phyloP scores from a whole-genome alignment of 2,113 vertebrate species.

The Bungarus multicinctus region DNA sequence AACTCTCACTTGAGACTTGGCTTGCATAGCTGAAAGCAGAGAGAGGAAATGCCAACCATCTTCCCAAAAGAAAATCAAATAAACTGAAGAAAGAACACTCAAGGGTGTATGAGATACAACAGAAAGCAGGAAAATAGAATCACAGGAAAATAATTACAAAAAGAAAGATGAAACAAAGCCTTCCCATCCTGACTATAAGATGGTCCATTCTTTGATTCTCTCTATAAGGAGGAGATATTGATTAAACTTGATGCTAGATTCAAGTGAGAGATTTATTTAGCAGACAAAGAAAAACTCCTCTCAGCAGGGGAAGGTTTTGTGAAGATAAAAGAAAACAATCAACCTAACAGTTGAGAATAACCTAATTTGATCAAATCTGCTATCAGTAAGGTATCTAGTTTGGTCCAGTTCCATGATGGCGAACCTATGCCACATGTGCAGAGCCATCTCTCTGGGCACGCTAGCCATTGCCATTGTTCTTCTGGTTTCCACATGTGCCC shows the following conservation, averaged over 20 bases:
- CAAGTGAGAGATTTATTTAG: neutral
- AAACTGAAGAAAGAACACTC: neutral
- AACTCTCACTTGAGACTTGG: neutral
- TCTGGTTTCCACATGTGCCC: too few relatives aligned
- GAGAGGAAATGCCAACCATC: neutral
- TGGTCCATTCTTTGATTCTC: neutral
- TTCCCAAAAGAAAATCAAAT: neutral
- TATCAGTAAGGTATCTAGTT: neutral
- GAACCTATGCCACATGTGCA: too few relatives aligned
- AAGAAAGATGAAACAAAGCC: neutral
- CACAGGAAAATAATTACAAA: neutral
- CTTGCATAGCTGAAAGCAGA: neutral
- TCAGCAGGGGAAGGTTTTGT: neutral
- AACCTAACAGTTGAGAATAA: neutral
- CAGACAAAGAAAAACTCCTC: neutral
- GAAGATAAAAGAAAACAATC: neutral
- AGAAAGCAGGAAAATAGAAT: neutral
- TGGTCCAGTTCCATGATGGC: neutral
- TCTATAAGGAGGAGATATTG: neutral
- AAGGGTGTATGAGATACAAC: neutral
- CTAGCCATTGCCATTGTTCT: too few relatives aligned
- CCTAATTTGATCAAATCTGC: neutral
- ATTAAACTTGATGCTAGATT: neutral
- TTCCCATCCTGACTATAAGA: neutral
- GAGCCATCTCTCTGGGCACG: too few relatives aligned